phyloP scores from a whole-genome alignment of 2,888 invertebrate genomes.

The Noctua janthe region DNA sequence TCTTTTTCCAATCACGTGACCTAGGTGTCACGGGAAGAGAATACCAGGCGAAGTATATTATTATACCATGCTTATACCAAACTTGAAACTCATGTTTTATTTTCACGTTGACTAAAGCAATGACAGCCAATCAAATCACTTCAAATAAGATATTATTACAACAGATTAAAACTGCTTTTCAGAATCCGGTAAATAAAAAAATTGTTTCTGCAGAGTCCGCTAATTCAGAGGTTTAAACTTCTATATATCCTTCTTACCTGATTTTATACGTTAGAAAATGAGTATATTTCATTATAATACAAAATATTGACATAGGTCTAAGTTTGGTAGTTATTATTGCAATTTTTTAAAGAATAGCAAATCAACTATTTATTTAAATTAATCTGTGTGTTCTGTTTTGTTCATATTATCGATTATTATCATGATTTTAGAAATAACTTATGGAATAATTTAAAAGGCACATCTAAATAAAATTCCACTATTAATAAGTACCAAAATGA shows the following conservation, averaged over 20 bases:
- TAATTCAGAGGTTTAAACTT: slow-evolving; percentile 8
- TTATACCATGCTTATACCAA: too few relatives aligned
- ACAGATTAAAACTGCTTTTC: neutral
- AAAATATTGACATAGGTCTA: neutral
- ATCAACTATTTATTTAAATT: neutral
- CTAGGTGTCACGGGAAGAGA: too few relatives aligned
- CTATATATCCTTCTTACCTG: neutral
- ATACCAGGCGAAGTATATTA: too few relatives aligned
- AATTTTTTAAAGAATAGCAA: neutral
- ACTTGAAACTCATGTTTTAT: neutral
- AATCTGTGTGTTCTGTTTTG: neutral
- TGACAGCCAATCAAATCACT: neutral
- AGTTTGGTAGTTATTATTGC: neutral
- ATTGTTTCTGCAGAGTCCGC: neutral
- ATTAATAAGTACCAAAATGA: neutral
- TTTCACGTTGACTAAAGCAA: neutral
- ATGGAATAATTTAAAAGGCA: neutral
- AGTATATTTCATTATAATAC: neutral
- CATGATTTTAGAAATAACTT: neutral
- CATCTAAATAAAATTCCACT: neutral
- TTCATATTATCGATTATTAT: neutral
- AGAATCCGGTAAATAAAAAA: neutral
- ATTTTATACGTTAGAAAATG: slow-evolving; percentile 15
- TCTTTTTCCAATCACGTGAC: too few relatives aligned
- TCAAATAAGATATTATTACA: neutral